A percentile compares a stretch with the other conserved stretches of the same genome.
Conservation (phyloP, 1,140 invertebrate genomes). For the Hycleus cichorii region DNA sequence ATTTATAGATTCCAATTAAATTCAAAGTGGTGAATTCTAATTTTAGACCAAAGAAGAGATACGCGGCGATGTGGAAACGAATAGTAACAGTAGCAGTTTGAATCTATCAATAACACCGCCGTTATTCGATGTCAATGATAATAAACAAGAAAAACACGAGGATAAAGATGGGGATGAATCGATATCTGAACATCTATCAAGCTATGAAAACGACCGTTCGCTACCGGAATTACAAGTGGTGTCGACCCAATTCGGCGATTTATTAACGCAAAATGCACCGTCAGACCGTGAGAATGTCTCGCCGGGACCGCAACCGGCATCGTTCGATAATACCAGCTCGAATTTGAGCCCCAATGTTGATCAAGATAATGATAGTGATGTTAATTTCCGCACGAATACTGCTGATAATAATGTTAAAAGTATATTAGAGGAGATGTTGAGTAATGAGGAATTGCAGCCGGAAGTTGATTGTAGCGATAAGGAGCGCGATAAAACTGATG, state of each 20-base stretch:
- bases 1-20: background rate
- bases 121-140: conserved; percentile 12
- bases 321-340: conserved; percentile 23
- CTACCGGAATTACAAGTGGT: conserved; percentile 37
- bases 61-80: no score
- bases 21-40: background rate
- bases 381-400: background rate
- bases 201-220: conserved; percentile 39
- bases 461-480: conserved; percentile 24
- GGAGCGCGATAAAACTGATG: conserved; percentile 36
- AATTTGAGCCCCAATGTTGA: conserved; percentile 20
- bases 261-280: conserved; percentile 8
- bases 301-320: conserved; percentile 15
- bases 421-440: conserved; percentile 37
- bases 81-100: conserved; percentile 5
- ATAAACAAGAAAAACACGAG: conserved; percentile 1
- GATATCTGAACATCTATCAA: conserved; percentile 34
- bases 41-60: no score
- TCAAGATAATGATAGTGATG: conserved; percentile 13
- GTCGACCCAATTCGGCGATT: conserved; percentile 8
- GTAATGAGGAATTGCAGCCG: conserved; percentile 28
- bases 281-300: conserved; percentile 12
- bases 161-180: conserved; percentile 15
- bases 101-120: conserved; percentile 20
- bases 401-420: conserved; percentile 27